Conservation (phyloP, 2,797 vertebrate species). For the Buceros bicornis region DNA sequence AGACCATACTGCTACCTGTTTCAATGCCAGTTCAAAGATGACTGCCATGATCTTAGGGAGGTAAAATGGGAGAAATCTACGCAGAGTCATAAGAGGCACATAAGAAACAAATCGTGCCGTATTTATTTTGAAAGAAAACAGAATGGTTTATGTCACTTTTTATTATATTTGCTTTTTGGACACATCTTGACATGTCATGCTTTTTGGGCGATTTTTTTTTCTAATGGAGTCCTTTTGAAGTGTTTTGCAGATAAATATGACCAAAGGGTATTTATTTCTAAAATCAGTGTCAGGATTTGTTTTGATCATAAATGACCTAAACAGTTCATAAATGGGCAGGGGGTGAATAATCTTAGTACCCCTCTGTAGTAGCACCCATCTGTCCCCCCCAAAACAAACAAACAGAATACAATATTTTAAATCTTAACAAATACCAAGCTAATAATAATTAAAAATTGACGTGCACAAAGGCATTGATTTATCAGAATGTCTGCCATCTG, state of each 20-base stretch:
- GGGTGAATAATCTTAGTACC: neutral
- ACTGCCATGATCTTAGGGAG: neutral
- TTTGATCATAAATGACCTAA: neutral
- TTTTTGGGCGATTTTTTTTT: neutral
- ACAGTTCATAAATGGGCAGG: neutral
- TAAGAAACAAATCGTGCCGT: neutral
- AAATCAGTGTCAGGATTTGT: neutral
- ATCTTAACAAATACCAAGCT: neutral
- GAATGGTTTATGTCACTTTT: neutral
- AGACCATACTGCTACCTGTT: neutral
- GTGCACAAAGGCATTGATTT: neutral
- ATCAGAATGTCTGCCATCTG: neutral
- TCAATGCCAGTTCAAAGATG: neutral
- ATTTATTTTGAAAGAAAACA: neutral
- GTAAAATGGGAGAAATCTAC: neutral
- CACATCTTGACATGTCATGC: neutral
- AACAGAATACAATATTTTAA: neutral
- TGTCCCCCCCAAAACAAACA: neutral
- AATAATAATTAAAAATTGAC: neutral
- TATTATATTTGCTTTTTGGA: neutral
- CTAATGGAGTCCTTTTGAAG: neutral
- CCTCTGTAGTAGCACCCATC: too few relatives aligned
- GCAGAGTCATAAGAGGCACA: neutral
- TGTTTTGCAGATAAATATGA: neutral
- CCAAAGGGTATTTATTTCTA: neutral